Evolutionary conservation across 2,113 vertebrate species (phyloP), one percentile per base, ranked within the genome.

Genomic region (Pseudorasbora parva): DNA sequence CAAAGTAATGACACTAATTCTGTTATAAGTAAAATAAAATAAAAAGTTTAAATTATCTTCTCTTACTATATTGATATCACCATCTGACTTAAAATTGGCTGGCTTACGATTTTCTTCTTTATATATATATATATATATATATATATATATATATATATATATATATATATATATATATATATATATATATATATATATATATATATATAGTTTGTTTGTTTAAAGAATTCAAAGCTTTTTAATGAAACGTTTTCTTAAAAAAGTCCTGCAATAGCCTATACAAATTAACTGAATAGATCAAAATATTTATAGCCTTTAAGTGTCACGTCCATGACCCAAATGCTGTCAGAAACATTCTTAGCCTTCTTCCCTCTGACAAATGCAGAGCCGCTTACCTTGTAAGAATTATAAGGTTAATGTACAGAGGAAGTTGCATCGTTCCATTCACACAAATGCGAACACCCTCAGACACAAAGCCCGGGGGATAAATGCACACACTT

Each of bases 401-500:
- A 25, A 43, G 14, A 43, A 59, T 43, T 64, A 49, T 30, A 79
- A 49, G 57, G 14, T 45, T 49, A 66, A 30, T 76, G 57, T 62
- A 11, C 49, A 17, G 27, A n/a, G 37, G 8, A 60, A 62, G 54
- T 51, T 51, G 30, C 30, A 56, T 51, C 25, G 54, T 54, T 37
- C 8, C 76, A 27, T 59, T 23, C 51, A 69, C 60, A 27, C 33
- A 56, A 51, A 71, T 62, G 41, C 73, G 21, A 79, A 54, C 85
- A 62, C 88, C 54, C 91, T 57, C 88, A 78, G 88, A 72, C 87
- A 85, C 88, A 74, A 83, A 82, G 47, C 27, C 60, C 4, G 17
- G 73, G 59, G 74, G 60, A 62, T 82, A 86, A 83, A 80, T 27
- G 81, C 64, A 84, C 82, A 84, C 84, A 27, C 82, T 64, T 82